Conservation (phyloP, 2,797 vertebrate genomes). For the Alca torda region DNA sequence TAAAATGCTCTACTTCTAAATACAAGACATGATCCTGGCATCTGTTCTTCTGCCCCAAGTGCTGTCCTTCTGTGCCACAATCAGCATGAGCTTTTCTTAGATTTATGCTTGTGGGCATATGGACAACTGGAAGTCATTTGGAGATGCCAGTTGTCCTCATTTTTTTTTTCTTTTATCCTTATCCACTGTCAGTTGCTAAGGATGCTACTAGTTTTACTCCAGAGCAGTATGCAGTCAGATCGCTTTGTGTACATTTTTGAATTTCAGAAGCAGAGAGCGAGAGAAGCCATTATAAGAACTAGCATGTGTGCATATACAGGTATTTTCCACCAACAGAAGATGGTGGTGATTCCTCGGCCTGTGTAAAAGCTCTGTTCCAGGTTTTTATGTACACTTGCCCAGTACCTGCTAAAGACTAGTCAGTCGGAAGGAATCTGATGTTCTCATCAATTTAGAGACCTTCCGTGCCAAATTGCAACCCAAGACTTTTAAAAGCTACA, state of each 20-base stretch:
- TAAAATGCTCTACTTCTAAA: constrained; percentile 59
- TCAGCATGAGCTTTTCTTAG: constrained; percentile 67
- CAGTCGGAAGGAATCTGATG: not conserved
- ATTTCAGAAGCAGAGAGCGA: not conserved
- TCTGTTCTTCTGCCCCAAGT: constrained; percentile 68
- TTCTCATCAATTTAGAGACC: not conserved
- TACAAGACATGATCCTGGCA: constrained; percentile 57
- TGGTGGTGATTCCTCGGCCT: not conserved
- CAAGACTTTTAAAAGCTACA: not conserved
- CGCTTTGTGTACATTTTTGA: not conserved
- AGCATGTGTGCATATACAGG: not conserved
- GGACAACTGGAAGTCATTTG: constrained; percentile 68
- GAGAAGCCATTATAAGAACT: not conserved
- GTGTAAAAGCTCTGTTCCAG: not conserved
- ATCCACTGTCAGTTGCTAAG: not conserved
- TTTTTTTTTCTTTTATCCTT: not conserved
- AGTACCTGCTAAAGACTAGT: not conserved
- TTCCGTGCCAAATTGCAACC: not conserved
- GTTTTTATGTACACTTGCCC: not conserved
- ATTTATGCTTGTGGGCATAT: constrained; percentile 56
- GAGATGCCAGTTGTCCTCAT: constrained; percentile 47
- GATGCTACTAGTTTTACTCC: not conserved
- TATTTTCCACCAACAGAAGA: not conserved
- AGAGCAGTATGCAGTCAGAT: not conserved
- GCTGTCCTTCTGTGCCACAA: constrained; percentile 55